Evolutionary conservation across 2,888 invertebrate species (phyloP).

Genomic region (Dryadula phaetusa): DNA sequence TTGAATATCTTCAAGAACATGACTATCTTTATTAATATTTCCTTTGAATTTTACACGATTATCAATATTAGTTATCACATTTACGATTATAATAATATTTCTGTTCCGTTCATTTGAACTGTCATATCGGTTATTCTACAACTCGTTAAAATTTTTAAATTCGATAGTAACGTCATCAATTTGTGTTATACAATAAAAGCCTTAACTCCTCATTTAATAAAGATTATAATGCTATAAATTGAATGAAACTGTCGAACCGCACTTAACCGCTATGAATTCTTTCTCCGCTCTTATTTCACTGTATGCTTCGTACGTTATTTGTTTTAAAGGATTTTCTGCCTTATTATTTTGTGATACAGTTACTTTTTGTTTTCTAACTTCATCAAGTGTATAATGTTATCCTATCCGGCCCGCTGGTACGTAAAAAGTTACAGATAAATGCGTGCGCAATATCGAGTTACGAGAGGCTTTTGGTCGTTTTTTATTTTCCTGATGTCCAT

Average conservation of each 20-base stretch:
- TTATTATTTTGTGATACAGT: conserved; percentile 49
- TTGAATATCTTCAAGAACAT: background rate
- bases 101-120: background rate
- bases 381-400: conserved; percentile 60
- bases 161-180: background rate
- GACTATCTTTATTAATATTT: background rate
- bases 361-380: conserved; percentile 46
- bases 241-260: conserved; percentile 39
- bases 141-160: background rate
- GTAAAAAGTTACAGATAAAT: conserved; percentile 78
- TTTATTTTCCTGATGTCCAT: conserved; percentile 54
- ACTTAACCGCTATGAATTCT: conserved; percentile 61
- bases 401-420: conserved; percentile 71
- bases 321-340: conserved; percentile 50
- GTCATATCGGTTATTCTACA: conserved; percentile 15
- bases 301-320: conserved; percentile 54
- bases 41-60: background rate
- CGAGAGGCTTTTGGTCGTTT: conserved; percentile 59
- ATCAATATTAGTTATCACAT: background rate
- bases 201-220: background rate
- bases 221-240: conserved; percentile 2
- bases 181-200: background rate
- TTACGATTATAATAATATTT: conserved; percentile 5
- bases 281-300: conserved; percentile 70
- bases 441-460: conserved; percentile 76